phyloP scores from a whole-genome alignment of 2,797 vertebrate genomes.

The Australoheros facetus region DNA sequence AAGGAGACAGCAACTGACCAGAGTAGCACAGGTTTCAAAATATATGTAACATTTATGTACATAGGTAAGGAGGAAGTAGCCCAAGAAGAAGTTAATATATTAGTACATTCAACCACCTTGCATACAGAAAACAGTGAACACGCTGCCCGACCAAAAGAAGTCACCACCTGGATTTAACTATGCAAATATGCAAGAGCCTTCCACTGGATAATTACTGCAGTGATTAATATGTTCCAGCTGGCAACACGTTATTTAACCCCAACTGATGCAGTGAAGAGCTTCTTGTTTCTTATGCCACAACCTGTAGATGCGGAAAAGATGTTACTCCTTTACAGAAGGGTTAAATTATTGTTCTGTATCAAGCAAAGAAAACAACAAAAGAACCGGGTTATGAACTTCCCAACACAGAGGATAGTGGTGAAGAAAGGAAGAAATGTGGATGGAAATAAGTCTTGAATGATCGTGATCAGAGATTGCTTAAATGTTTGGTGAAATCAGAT shows the following conservation, averaged over 20 bases:
- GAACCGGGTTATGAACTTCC: neutral
- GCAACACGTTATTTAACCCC: neutral
- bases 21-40: neutral
- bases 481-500: neutral
- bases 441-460: neutral
- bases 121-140: neutral
- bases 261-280: no score
- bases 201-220: neutral
- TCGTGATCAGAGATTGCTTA: neutral
- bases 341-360: no score
- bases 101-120: neutral
- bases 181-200: neutral
- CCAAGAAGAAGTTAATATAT: neutral
- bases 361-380: no score
- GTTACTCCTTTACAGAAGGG: no score
- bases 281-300: no score
- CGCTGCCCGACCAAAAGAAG: neutral
- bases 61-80: neutral
- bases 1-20: neutral
- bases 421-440: neutral
- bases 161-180: neutral
- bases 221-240: neutral
- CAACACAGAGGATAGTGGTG: neutral
- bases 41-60: neutral
- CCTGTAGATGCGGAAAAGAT: no score